A percentile compares a stretch with the other conserved stretches of the same genome.
phyloP scores from a whole-genome alignment of 2,797 vertebrate species.

The Pampus argenteus region DNA sequence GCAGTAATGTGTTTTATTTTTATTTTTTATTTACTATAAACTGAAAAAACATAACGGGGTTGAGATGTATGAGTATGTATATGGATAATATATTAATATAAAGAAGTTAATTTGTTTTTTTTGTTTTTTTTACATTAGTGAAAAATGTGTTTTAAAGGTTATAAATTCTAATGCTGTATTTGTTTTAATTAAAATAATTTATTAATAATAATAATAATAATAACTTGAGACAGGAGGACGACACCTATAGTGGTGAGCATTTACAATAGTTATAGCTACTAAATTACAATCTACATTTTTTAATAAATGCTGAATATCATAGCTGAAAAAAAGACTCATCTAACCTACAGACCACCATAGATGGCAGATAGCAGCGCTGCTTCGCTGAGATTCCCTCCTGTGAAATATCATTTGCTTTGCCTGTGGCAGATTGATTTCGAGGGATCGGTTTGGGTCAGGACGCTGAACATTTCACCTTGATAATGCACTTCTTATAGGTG shows the following conservation, averaged over 20 bases:
- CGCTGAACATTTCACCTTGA: constrained; percentile 44
- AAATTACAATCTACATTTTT: constrained; percentile 1
- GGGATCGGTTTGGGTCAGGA: constrained; percentile 37
- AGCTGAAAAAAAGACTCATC: background rate
- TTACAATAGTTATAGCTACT: background rate
- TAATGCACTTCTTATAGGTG: constrained; percentile 59
- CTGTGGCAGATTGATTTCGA: constrained; percentile 61
- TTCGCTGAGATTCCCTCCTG: constrained; percentile 19
- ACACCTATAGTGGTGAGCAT: background rate
- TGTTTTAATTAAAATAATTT: no score
- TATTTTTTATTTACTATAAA: background rate
- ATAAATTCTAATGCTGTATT: no score
- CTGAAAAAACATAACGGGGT: background rate
- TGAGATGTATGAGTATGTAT: background rate
- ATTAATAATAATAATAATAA: no score
- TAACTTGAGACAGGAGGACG: background rate
- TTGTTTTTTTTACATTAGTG: background rate
- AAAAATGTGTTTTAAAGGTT: background rate
- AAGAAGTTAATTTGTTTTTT: background rate
- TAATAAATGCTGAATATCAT: constrained; percentile 11
- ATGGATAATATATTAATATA: background rate
- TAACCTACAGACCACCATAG: constrained; percentile 4
- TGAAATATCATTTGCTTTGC: constrained; percentile 39
- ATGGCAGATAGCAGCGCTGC: constrained; percentile 15
- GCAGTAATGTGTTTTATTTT: constrained; percentile 18